A percentile compares a stretch with the other conserved stretches of the same genome.
Evolutionary conservation across 2,888 invertebrate genomes (phyloP).

Genomic region (Cosmorhoe ocellata): DNA sequence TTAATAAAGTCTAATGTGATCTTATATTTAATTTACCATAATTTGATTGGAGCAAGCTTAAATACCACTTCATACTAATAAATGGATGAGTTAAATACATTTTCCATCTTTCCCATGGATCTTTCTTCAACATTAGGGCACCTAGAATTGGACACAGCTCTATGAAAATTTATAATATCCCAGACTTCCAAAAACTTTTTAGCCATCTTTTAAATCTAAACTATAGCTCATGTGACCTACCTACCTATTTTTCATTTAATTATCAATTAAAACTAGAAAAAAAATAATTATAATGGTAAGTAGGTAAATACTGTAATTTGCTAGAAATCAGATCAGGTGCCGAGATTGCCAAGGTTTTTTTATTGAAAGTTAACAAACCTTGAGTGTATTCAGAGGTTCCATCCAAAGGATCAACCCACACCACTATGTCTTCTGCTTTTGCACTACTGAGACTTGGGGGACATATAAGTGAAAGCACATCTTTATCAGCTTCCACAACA

Average conservation of each 20-base stretch:
- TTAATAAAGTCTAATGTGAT: slow-evolving; percentile 21
- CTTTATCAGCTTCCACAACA: slow-evolving; percentile 86
- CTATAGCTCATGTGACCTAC: too few species aligned
- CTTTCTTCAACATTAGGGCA: slow-evolving; percentile 81
- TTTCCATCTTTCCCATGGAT: slow-evolving; percentile 82
- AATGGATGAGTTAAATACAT: slow-evolving; percentile 78
- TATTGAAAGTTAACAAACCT: slow-evolving; percentile 69
- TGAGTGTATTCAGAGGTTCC: slow-evolving; percentile 99
- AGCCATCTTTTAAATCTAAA: too few species aligned
- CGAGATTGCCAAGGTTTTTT: too few species aligned
- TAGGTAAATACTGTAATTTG: too few species aligned
- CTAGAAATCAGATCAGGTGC: too few species aligned
- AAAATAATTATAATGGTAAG: too few species aligned
- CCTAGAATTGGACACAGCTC: slow-evolving; percentile 66
- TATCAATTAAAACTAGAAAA: too few species aligned
- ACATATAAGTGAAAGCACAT: slow-evolving; percentile 84
- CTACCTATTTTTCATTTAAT: too few species aligned
- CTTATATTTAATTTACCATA: slow-evolving; percentile 65
- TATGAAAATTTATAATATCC: slow-evolving; percentile 18
- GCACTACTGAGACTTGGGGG: slow-evolving; percentile 85
- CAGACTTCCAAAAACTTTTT: neutral
- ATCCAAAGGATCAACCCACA: slow-evolving; percentile 99
- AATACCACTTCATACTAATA: slow-evolving; percentile 81
- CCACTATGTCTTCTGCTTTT: slow-evolving; percentile 91
- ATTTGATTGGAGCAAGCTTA: slow-evolving; percentile 79